Evolutionary conservation across 2,113 vertebrate genomes (phyloP).

Genomic region (Oryzias celebensis): DNA sequence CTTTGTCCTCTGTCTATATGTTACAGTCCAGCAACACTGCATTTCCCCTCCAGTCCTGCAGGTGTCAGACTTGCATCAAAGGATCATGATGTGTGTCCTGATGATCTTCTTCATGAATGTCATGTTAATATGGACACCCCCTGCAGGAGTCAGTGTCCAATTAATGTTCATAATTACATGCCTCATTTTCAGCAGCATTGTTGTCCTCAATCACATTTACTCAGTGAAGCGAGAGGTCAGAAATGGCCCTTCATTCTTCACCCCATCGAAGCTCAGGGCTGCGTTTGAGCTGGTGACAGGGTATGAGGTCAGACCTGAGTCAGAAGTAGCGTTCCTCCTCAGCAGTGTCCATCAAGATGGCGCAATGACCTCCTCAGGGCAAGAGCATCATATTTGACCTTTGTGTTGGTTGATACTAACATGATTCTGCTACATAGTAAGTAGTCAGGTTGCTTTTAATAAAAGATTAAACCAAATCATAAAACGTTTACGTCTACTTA

Average conservation of each 20-base stretch:
- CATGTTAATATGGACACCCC: not conserved
- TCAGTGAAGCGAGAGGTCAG: not conserved
- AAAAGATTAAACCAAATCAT: no score
- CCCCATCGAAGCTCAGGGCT: not conserved
- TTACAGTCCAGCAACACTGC: not conserved
- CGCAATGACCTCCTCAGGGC: conserved; percentile 25
- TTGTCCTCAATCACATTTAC: not conserved
- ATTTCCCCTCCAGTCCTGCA: conserved; percentile 48
- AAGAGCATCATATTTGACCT: conserved; percentile 34
- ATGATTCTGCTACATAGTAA: not conserved
- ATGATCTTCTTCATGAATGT: conserved; percentile 4
- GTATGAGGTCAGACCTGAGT: conserved; percentile 32
- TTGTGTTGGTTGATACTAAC: conserved; percentile 31
- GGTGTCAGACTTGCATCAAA: conserved; percentile 55
- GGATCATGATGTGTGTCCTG: conserved; percentile 7
- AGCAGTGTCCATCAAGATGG: conserved; percentile 40
- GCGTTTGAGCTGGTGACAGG: conserved; percentile 8
- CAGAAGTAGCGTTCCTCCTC: conserved; percentile 41
- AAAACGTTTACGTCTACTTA: no score
- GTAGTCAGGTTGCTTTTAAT: no score
- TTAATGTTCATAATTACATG: not conserved
- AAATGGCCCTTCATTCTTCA: conserved; percentile 1
- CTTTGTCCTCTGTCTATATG: no score
- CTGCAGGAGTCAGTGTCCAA: not conserved
- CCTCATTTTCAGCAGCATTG: not conserved